Evolutionary conservation across 2,113 vertebrate genomes (phyloP), one percentile per base, ranked within the genome.

Genomic region (Callospermophilus lateralis): DNA sequence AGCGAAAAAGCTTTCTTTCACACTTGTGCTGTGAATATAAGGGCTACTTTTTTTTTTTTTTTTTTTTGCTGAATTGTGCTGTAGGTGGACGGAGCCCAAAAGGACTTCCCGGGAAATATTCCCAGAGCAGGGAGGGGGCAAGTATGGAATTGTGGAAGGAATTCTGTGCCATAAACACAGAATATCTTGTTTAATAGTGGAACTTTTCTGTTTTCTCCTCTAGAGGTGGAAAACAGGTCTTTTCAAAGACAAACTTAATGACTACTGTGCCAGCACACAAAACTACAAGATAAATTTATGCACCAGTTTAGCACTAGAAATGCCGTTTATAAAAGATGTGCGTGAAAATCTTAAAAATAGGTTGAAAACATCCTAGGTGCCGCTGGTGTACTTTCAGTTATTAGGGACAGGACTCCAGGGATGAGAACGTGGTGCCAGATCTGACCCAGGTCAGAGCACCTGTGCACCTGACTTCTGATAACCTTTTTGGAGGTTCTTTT

Each of bases 281-380:
- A 78, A 93, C 92, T 87, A 22, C 51, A 16, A 94, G 93, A 95
- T 96, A 89, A 92, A 89, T 70, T 55, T 78, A 67, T 53, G 73
- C 0, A 76, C 80, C 58, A 58, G 61, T 74, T 87, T 79, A 96
- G 93, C 85, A 37, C 53, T 63, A 84, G 93, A 93, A 88, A 68
- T 67, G 65, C 58, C 84, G 58, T 93, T 96, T 96, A 96, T 30
- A 76, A 65, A 96, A 72, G 93, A 93, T 84, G 20, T 95, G n/a
- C 28, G 32, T 0, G 34, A 63, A 84, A 70, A 48, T 80, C 73
- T 89, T 96, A 93, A 89, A 95, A 84, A 65, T 61, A 87, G 65
- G 39, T 84, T 88, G 95, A 68, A 81, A 55, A 67, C 12, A 26
- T 63, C 92, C 67, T 51, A n/a, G 90, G 70, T 61, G 30, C 65